Evolutionary conservation across 1,140 invertebrate genomes (phyloP), one percentile per base, ranked within the genome.

Genomic region (Nylanderia fulva): DNA sequence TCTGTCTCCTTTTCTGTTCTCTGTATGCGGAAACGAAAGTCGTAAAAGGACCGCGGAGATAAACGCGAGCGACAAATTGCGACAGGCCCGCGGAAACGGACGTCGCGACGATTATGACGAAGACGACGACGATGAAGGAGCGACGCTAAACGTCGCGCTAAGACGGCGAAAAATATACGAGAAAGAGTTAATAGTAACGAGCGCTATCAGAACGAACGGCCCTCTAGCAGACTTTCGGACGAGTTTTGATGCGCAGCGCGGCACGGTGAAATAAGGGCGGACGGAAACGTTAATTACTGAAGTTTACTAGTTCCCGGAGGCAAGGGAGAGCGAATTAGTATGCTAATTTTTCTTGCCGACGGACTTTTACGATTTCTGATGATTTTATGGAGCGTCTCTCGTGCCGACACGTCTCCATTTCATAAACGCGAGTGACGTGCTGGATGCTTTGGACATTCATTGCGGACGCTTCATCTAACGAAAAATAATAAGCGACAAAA

Each of bases 281-380:
- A 72, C 64, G 82, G 87, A 77, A 82, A 83, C 76, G 90, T 93
- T 93, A 93, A 93, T 93, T 93, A 90, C 84, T 79, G 87, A 93
- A 92, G 90, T 93, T 93, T 92, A 93, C 91, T 92, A 93, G 88
- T 85, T 42, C 72, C 71, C 74, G 63, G 36, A 77, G 45, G 0
- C 5, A 77, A 66, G 83, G 60, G 63, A 72, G 83, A 86, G 80
- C 88, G 88, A 92, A 93, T 93, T 93, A 92, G 85, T 90, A 93
- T 93, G 90, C 92, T 93, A 93, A 93, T 93, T 93, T 90, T 92
- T 68, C 77, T 39, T 24, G 33, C 72, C 72, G 85, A 72, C 72
- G 42, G 36, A 79, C 39, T 85, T 91, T 86, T 86, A 90, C 86
- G 77, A 77, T 84, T 74, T 56, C 61, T 77, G 79, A 85, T 82